Evolutionary conservation across 2,113 vertebrate genomes (phyloP).

Genomic region (Lepisosteus oculatus): DNA sequence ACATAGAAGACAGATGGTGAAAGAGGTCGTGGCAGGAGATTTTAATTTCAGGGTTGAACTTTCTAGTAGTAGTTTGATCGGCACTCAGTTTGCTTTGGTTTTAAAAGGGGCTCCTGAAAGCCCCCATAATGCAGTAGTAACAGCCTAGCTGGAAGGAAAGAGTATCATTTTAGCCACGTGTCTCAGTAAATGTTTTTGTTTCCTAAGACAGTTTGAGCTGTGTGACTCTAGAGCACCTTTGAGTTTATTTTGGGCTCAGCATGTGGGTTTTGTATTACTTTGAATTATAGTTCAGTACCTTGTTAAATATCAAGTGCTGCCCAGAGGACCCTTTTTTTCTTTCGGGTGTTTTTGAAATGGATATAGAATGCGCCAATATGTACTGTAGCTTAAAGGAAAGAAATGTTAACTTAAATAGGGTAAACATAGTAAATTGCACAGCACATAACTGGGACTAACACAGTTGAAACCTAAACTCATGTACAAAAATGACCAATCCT

Average conservation of each 20-base stretch:
- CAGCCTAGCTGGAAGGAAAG: slow-evolving; percentile 15
- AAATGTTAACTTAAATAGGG: no score
- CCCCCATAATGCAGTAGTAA: neutral
- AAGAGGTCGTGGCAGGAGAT: neutral
- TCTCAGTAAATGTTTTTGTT: slow-evolving; percentile 36
- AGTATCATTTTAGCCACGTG: slow-evolving; percentile 23
- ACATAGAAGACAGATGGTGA: neutral
- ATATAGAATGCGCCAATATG: no score
- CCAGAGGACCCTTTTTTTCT: no score
- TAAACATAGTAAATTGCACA: no score
- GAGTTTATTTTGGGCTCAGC: slow-evolving; percentile 38
- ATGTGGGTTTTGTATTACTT: slow-evolving; percentile 35
- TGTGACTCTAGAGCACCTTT: slow-evolving; percentile 30
- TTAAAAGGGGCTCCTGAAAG: slow-evolving; percentile 20
- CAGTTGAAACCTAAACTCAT: no score
- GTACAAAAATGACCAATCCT: no score
- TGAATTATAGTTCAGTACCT: slow-evolving; percentile 25
- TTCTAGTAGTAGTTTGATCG: slow-evolving; percentile 17
- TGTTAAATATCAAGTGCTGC: slow-evolving; percentile 4
- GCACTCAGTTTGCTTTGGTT: slow-evolving; percentile 30
- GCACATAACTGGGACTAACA: no score
- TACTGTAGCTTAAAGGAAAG: no score
- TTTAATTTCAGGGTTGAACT: no score
- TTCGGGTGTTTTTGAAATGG: no score
- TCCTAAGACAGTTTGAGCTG: slow-evolving; percentile 33